phyloP scores from a whole-genome alignment of 2,797 vertebrate species.

The Anguilla marmorata region DNA sequence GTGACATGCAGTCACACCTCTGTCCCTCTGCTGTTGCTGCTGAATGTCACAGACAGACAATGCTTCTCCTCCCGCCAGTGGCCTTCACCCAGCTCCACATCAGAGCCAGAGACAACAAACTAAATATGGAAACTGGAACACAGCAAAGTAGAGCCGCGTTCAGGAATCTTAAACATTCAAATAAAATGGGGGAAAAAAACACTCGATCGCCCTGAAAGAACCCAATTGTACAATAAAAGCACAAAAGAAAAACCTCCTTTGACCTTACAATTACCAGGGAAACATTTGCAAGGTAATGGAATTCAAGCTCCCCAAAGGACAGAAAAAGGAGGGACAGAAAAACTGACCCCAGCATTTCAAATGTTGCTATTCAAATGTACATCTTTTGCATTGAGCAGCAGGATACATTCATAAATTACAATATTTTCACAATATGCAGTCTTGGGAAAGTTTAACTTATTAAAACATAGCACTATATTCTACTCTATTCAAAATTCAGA shows the following conservation, averaged over 20 bases:
- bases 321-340: not conserved
- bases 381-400: not conserved
- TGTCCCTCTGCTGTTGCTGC: not conserved
- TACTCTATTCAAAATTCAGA: not conserved
- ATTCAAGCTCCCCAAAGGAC: not conserved
- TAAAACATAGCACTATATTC: not conserved
- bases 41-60: not conserved
- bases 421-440: not conserved
- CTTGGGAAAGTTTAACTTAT: not conserved
- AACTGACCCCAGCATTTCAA: not conserved
- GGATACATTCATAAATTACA: not conserved
- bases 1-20: not conserved
- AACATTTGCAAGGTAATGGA: not conserved
- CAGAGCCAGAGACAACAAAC: not conserved
- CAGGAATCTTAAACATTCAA: conserved; percentile 25
- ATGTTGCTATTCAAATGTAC: not conserved
- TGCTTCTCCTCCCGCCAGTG: not conserved
- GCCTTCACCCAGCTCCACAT: not conserved
- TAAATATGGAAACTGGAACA: conserved; percentile 1
- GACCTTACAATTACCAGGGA: not conserved
- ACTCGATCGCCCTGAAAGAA: not conserved
- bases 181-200: conserved; percentile 9
- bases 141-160: conserved; percentile 12
- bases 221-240: not conserved
- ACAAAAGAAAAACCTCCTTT: not conserved